Base-by-base conservation (phyloP, 2,797 vertebrate genomes). In the Erpetoichthys calabaricus region DNA sequence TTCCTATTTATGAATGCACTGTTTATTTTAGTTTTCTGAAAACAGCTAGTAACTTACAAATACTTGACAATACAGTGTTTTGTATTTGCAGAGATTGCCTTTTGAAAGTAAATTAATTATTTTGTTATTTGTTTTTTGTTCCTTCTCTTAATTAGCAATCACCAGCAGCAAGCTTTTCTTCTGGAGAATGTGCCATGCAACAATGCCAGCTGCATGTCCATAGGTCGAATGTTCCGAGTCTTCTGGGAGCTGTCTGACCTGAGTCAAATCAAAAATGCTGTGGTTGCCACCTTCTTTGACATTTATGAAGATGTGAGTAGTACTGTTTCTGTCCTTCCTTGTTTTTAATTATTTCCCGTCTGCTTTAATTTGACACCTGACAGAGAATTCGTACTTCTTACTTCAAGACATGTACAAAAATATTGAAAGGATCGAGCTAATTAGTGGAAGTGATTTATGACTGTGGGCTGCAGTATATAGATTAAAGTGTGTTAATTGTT, bases 231-330 rank as follows among this genome's bases (percentile, higher is more conserved):
- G 88, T 95, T 99, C 64, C 84, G 61, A 64, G 84, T 96, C 68
- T 90, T 84, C 70, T 96, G 94, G 94, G 94, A 96, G 62, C 89
- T 92, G 55, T 73, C 82, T 0, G 92, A 92, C 68, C 81, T 98
- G 52, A 89, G 84, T 59, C 84, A 89, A 69, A 89, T 99, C 77
- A 80, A 80, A 63, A 83, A 85, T 3, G 92, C 93, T 0, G 56
- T 79, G 66, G 77, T 90, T 55, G 90, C 94, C 5, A 90, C 91
- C 7, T 98, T 99, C 81, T 99, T 97, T 70, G 94, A 98, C 82
- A 91, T 98, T 79, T 97, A 97, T 2, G 95, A 98, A 78, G 95
- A 98, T 3, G 95, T 99, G 67, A 96, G 95, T 94, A 62, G 62
- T 64, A 7, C 59, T 10, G 47, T 42, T 4, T 55, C 1, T 44